Conservation (phyloP, 2,888 invertebrate species). For the Drosophila lutescens region DNA sequence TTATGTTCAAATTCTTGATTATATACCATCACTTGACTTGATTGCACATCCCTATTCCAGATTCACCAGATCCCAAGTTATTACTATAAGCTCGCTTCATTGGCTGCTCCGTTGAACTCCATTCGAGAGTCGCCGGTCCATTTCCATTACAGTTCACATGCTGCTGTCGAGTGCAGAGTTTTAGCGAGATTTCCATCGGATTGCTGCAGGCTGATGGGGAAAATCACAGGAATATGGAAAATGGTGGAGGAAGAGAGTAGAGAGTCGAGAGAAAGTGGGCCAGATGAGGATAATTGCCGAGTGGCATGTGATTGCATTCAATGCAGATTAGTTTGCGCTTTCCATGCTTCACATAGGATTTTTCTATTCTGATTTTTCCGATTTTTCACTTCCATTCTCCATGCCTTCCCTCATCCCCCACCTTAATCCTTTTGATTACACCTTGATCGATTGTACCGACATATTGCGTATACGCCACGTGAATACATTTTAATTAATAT, state of each 20-base stretch:
- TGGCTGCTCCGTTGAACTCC: background rate
- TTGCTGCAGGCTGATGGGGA: background rate
- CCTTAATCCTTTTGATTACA: background rate
- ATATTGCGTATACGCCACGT: conserved; percentile 12
- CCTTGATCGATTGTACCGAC: background rate
- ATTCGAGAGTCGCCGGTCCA: background rate
- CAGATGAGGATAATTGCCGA: conserved; percentile 36
- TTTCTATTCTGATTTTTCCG: no score
- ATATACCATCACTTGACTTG: background rate
- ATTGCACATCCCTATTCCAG: background rate
- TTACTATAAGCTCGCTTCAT: background rate
- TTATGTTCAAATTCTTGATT: no score
- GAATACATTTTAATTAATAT: conserved; percentile 61
- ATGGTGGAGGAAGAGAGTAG: no score
- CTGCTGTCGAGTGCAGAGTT: conserved; percentile 27
- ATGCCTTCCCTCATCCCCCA: no score
- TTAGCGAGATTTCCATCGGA: background rate
- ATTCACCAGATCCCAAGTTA: background rate
- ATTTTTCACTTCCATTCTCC: background rate
- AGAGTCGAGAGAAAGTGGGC: background rate
- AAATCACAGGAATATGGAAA: background rate
- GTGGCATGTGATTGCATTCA: conserved; percentile 30
- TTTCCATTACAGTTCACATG: conserved; percentile 4
- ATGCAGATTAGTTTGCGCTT: conserved; percentile 53
- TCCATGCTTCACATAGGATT: background rate